phyloP scores from a whole-genome alignment of 2,113 vertebrate genomes.

The Cyprinus carpio region DNA sequence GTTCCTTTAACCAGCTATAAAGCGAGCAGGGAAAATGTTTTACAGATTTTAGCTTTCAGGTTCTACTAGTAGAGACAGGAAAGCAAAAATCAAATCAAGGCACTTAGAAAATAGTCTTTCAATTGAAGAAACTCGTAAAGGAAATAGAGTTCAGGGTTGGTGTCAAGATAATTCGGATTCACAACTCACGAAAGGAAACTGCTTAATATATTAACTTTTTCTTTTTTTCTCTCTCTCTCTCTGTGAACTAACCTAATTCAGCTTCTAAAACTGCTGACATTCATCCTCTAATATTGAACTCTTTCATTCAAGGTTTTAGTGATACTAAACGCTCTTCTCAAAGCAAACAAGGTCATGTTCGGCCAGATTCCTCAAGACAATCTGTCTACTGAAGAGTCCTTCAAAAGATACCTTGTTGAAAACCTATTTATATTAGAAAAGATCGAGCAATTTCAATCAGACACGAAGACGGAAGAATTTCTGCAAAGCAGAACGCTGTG shows the following conservation, averaged over 20 bases:
- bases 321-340: slow-evolving; percentile 9
- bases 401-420: slow-evolving; percentile 20
- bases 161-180: background rate
- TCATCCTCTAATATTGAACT: slow-evolving; percentile 1
- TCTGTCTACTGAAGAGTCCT: background rate
- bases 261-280: background rate
- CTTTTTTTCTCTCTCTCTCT: too few species aligned
- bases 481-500: background rate
- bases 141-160: background rate
- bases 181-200: background rate
- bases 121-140: slow-evolving; percentile 11
- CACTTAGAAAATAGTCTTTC: background rate
- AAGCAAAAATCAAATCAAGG: background rate
- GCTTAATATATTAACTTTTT: background rate
- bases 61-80: background rate
- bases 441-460: background rate
- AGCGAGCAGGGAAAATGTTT: background rate
- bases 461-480: background rate
- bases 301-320: slow-evolving; percentile 18
- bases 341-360: slow-evolving; percentile 4
- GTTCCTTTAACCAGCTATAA: background rate
- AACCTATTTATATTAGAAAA: background rate
- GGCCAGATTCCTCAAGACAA: background rate
- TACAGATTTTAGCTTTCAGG: background rate
- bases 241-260: slow-evolving; percentile 14